Evolutionary conservation across 2,888 invertebrate genomes (phyloP), one percentile per base, ranked within the genome.

Genomic region (Sphinx pinastri): DNA sequence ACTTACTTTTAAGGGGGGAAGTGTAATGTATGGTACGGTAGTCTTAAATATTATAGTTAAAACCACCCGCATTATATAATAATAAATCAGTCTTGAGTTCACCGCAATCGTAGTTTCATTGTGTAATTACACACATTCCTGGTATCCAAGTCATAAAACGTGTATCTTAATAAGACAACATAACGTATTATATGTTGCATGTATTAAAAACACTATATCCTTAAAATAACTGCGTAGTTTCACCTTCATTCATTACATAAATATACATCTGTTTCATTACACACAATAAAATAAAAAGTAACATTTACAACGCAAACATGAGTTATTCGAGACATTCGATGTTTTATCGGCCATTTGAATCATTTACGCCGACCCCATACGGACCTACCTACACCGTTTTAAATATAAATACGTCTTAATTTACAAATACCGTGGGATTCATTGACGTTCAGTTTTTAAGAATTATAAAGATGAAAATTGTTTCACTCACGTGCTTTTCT

Each of bases 301-400:
- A 63, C 63, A 63, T 63, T 63, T 63, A 63, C 63, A 63, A 19
- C 63, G 47, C 63, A 63, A 63, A 63, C 63, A 63, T 63, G 63
- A 63, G 63, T 63, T 63, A 63, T 57, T 47, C 47, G 57, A 68
- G 68, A 57, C 68, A 68, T 55, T 57, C 45, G 31, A 73, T 71
- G 71, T 71, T 19, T 58, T 70, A 71, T 74, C 69, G 68, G 52
- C 72, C 59, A 74, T 75, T 75, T 68, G 68, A 72, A 74, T 75
- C 73, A 76, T 76, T 74, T 73, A 76, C 57, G 68, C 16, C 54
- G 54, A 57, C 57, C 68, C 47, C 68, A 68, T 68, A 47, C 68
- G n/a, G 68, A 19, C 16, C 68, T 68, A 57, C 57, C 47, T 68
- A 57, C 68, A 16, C 6, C 47, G 63, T 49, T 63, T 63, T 25